Conservation (phyloP, 1,140 invertebrate genomes). For the Drosophila watanabei region DNA sequence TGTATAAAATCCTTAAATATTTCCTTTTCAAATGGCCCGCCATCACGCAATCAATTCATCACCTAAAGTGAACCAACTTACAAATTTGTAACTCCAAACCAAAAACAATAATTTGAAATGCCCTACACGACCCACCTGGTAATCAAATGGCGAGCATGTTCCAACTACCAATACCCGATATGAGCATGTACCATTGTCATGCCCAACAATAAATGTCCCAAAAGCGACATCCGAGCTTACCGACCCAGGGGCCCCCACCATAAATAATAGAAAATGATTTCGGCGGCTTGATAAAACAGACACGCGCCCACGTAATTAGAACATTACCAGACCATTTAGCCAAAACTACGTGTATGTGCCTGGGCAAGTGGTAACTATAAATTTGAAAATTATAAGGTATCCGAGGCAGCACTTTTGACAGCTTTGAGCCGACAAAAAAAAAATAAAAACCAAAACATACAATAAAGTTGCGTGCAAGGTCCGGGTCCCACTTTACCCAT, state of each 20-base stretch:
- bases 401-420: constrained; percentile 63
- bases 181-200: constrained; percentile 32
- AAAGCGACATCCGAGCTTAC: constrained; percentile 20
- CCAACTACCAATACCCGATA: constrained; percentile 44
- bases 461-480: constrained; percentile 33
- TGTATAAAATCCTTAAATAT: not conserved
- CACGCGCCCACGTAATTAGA: constrained; percentile 83
- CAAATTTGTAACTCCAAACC: not conserved
- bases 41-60: constrained; percentile 2
- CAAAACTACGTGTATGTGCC: constrained; percentile 46
- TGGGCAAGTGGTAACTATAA: constrained; percentile 43
- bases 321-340: constrained; percentile 77
- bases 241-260: constrained; percentile 12
- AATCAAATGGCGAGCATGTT: constrained; percentile 75
- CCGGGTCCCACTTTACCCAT: constrained; percentile 31
- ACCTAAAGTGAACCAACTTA: not conserved
- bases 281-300: constrained; percentile 66
- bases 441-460: not conserved
- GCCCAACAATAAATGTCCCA: constrained; percentile 40
- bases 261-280: constrained; percentile 66
- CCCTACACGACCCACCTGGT: constrained; percentile 43
- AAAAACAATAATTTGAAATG: constrained; percentile 55
- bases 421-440: constrained; percentile 28
- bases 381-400: constrained; percentile 62
- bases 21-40: not conserved